Base-by-base conservation (phyloP, 2,888 invertebrate genomes). In the Cerastis rubricosa region DNA sequence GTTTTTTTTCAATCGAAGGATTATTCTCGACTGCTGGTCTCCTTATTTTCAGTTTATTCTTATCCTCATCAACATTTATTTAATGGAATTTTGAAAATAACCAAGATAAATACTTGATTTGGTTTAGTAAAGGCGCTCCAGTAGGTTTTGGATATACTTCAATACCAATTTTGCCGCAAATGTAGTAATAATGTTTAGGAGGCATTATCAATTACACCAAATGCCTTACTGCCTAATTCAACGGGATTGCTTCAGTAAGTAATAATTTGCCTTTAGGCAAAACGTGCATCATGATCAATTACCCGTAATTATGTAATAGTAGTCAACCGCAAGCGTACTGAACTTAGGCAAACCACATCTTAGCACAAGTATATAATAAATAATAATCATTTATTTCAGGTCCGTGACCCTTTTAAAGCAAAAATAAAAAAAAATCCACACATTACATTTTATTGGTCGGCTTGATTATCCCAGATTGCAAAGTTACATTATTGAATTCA, bases 251-350 rank as follows among this genome's bases (percentile, higher is more conserved):
- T 45, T n/a, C 43, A 29, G 1, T 17, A n/a, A 25, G n/a, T 29
- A 51, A 59, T n/a, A 25, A 3, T 17, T 59, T n/a, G 61, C 40
- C 29, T 25, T 9, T 29, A 14, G n/a, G 4, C 6, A 8, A 22
- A 22, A 25, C 68, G 29, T 43, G 14, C 6, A 43, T 49, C 7
- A 11, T 49, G 11, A 22, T 63, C 54, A 40, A 25, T 54, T 65
- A 61, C 9, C 49, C 22, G 35, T n/a, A 35, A 43, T 54, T 80
- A 43, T 47, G 19, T 64, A 57, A 64, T 5, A 25, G 19, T n/a
- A 25, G 51, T 54, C 40, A 61, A 43, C 59, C 61, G 19, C 61
- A 67, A 74, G 11, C 17, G 25, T 61, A 40, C n/a, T 45, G 51
- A 49, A 54, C 61, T 54, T 40, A 40, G 40, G 29, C 29, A 43